Evolutionary conservation across 2,888 invertebrate genomes (phyloP), one percentile per base, ranked within the genome.

Genomic region (Chaitophorus viminalis): DNA sequence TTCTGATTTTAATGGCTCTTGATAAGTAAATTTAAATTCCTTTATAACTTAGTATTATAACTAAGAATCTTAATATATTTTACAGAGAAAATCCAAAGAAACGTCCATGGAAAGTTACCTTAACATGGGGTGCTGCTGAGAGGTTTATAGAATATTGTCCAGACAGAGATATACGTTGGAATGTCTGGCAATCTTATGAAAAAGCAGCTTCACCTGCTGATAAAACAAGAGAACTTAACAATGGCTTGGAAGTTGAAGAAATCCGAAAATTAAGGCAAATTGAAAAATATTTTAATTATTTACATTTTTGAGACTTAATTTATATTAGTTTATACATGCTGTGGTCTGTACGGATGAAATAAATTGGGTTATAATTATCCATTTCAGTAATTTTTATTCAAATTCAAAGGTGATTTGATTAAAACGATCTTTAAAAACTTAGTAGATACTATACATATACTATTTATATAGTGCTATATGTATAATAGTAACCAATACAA

Each of bases 91-190:
- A 89, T 75, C 88, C 85, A 52, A 81, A 86, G 17, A 87, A 93
- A 90, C 98, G 97, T 0, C 98, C 98, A 0, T 98, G 98, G 98
- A 94, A 93, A 89, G 92, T 96, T 0, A 95, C 95, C 0, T 92
- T 97, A n/a, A 93, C 95, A 85, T 95, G 95, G 0, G 93, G 94
- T 89, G 93, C 96, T 78, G 95, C 95, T 90, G 92, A 94, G 88
- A 93, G 94, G 8, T 96, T 98, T 91, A 93, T 98, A 92, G 95
- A 97, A 91, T 94, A 96, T 91, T 98, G 98, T 91, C 95, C 96
- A 0, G 95, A 96, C 91, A 93, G 96, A 89, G 92, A 93, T 68
- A 91, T 95, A 72, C 93, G 98, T 60, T 96, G 95, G 95, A 96
- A 96, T 91, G 92, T 96, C 0, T 98, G 98, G 97, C 94, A 95